Evolutionary conservation across 2,113 vertebrate genomes (phyloP).

Genomic region (Ginglymostoma cirratum): DNA sequence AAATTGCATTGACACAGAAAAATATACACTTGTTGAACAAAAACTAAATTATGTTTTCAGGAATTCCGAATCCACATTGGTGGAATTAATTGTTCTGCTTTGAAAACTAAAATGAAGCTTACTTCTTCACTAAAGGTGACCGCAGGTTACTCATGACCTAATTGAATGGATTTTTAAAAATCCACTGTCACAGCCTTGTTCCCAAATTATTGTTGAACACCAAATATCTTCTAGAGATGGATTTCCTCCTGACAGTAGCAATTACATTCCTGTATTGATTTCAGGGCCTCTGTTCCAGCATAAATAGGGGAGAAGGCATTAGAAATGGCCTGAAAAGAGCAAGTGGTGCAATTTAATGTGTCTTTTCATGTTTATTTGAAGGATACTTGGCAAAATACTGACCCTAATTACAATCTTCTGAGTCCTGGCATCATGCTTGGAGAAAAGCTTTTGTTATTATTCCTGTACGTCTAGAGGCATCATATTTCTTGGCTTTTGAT

Average conservation of each 20-base stretch:
- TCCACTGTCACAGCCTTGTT: not conserved
- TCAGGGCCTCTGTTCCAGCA: not conserved
- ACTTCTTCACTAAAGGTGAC: not conserved
- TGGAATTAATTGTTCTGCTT: not conserved
- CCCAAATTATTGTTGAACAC: not conserved
- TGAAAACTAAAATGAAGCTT: not conserved
- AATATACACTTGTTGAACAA: not conserved
- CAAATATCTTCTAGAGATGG: not conserved
- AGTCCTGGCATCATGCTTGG: not conserved
- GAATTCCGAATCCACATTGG: not conserved
- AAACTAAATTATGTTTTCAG: not conserved
- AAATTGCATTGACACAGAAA: not conserved
- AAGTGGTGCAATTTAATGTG: not conserved
- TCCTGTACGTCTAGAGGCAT: not conserved
- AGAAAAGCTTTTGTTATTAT: not conserved
- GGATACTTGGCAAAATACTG: not conserved
- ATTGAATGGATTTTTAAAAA: not conserved
- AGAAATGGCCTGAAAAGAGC: not conserved
- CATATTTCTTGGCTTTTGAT: not conserved
- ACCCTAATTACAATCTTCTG: not conserved
- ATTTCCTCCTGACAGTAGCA: not conserved
- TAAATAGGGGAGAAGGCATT: not conserved
- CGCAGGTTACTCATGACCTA: not conserved
- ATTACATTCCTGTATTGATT: not conserved
- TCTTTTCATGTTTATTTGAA: not conserved